phyloP scores from a whole-genome alignment of 2,113 vertebrate species.

The Desmodus rotundus region DNA sequence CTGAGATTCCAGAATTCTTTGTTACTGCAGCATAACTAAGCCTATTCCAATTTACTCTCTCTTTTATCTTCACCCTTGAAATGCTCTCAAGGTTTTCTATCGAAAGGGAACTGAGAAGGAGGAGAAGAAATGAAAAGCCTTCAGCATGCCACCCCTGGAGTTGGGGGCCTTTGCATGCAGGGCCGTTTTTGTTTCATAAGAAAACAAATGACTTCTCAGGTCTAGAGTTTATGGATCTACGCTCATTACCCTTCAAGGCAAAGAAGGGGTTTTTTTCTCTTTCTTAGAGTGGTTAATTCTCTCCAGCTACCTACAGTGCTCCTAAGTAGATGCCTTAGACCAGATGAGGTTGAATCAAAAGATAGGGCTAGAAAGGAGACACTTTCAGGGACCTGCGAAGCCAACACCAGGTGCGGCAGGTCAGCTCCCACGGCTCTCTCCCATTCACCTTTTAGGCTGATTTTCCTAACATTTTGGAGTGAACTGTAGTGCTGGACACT shows the following conservation, averaged over 20 bases:
- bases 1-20: not conserved
- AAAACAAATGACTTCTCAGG: not conserved
- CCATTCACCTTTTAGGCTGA: too few species aligned
- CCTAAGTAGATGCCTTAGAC: not conserved
- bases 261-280: not conserved
- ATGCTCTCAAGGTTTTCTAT: not conserved
- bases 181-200: not conserved
- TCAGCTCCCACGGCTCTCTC: too few species aligned
- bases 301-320: not conserved
- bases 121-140: not conserved
- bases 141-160: not conserved
- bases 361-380: not conserved
- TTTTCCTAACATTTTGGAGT: not conserved
- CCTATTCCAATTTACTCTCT: not conserved
- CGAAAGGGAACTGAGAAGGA: not conserved
- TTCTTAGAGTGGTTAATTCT: not conserved
- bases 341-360: not conserved
- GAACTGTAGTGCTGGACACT: not conserved
- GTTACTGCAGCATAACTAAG: not conserved
- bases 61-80: not conserved
- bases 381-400: too few species aligned
- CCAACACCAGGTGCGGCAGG: not conserved
- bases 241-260: not conserved
- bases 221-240: not conserved
- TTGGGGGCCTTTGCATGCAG: not conserved